Percentiles rank a stretch among this genome's conserved stretches.
Conservation (phyloP, 2,888 invertebrate genomes). For the Druceiella hillmani region DNA sequence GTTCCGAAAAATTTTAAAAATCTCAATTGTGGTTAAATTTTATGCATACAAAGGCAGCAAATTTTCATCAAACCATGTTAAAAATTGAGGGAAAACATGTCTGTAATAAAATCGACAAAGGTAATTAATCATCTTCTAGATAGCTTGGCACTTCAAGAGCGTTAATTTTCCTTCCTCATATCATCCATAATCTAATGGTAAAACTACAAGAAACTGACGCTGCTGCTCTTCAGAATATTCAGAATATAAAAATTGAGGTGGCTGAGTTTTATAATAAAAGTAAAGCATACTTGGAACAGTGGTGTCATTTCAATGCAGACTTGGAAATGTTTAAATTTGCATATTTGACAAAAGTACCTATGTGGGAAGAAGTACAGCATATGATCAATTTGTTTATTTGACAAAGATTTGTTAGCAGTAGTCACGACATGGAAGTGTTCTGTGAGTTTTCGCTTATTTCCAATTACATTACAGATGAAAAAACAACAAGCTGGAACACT, state of each 20-base stretch:
- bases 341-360: slow-evolving; percentile 22
- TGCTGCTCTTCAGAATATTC: no score
- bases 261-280: slow-evolving; percentile 16
- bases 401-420: slow-evolving; percentile 21
- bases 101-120: slow-evolving; percentile 23
- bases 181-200: slow-evolving; percentile 16
- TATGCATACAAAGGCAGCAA: slow-evolving; percentile 21
- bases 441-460: slow-evolving; percentile 26
- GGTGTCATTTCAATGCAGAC: slow-evolving; percentile 11
- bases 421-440: slow-evolving; percentile 24
- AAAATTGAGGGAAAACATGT: slow-evolving; percentile 22
- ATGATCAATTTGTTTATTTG: slow-evolving; percentile 21
- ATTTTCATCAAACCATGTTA: slow-evolving; percentile 23
- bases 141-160: slow-evolving; percentile 22
- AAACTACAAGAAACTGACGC: slow-evolving; percentile 14
- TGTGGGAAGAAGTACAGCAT: slow-evolving; percentile 25
- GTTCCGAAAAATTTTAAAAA: no score
- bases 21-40: slow-evolving; percentile 18
- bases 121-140: slow-evolving; percentile 24
- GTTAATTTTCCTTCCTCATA: no score
- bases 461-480: slow-evolving; percentile 25
- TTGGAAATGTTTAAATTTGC: slow-evolving; percentile 15
- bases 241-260: slow-evolving; percentile 16
- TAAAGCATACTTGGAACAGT: slow-evolving; percentile 17
- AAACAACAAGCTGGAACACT: slow-evolving; percentile 27